phyloP scores from a whole-genome alignment of 2,797 vertebrate genomes.

The Euthynnus affinis region DNA sequence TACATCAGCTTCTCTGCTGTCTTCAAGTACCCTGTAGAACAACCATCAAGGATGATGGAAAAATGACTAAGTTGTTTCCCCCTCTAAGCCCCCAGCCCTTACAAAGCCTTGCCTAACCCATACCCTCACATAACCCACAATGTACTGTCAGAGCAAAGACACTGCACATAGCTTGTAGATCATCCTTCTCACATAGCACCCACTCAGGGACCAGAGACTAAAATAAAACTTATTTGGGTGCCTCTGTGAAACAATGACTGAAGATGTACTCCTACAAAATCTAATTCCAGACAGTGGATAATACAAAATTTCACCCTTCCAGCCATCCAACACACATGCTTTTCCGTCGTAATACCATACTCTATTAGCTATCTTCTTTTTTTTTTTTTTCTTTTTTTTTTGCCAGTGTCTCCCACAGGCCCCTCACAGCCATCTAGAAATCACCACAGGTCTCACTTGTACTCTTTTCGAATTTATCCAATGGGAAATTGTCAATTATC shows the following conservation, averaged over 20 bases:
- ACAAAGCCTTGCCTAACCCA: conserved; percentile 36
- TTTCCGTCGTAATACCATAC: conserved; percentile 36
- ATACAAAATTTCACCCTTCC: conserved; percentile 55
- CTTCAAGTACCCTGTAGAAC: conserved; percentile 40
- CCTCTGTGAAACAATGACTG: conserved; percentile 62
- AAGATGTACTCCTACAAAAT: conserved; percentile 61
- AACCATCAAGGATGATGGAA: conserved; percentile 48
- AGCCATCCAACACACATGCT: conserved; percentile 40
- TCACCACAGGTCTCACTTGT: conserved; percentile 17
- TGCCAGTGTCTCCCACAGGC: conserved; percentile 40
- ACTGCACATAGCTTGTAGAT: conserved; percentile 31
- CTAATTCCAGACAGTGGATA: conserved; percentile 60
- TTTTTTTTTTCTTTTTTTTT: conserved; percentile 14
- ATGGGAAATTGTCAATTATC: conserved; percentile 51
- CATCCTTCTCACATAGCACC: conserved; percentile 44
- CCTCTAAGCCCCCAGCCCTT: conserved; percentile 29
- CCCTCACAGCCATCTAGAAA: conserved; percentile 18
- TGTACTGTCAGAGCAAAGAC: conserved; percentile 37
- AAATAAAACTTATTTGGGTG: conserved; percentile 66
- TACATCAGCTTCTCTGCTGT: conserved; percentile 51
- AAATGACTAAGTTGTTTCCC: conserved; percentile 58
- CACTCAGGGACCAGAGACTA: conserved; percentile 51
- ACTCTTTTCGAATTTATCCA: conserved; percentile 26
- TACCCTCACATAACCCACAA: conserved; percentile 44
- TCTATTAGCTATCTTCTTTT: conserved; percentile 34